Base-by-base conservation (phyloP, 2,888 invertebrate genomes). In the Prosopocoilus inquinatus region DNA sequence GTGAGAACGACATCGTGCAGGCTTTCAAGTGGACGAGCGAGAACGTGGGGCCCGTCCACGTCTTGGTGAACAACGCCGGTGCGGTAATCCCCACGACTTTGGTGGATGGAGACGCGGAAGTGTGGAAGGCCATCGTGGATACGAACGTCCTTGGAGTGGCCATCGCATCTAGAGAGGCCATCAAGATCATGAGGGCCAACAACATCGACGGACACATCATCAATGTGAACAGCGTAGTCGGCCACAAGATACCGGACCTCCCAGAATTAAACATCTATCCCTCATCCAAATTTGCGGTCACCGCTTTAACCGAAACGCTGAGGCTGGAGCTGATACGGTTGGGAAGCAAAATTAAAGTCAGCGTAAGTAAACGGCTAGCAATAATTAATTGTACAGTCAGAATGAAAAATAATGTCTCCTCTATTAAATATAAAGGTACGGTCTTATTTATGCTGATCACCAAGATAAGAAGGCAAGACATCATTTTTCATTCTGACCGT, bases 171-270 rank as follows among this genome's bases (percentile, higher is more conserved):
- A 66, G 66, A 50, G 70, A 71, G 59, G 70, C 70, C 1, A 60
- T 70, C 2, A 63, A 61, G 48, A 56, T 57, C 1, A 72, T 72
- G 72, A 59, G 55, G 28, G 53, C 62, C 16, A 58, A 67, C 38
- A 61, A 66, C 43, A 62, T 70, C 4, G 65, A 66, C 12, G 72
- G 72, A 0, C 70, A 72, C 45, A 67, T 72, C 15, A 64, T 72
- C 2, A 68, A 72, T 47, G 67, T 72, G 0, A 71, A 70, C 49
- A 70, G 70, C 44, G 55, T 69, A 20, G 58, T 64, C 4, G 72
- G 72, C 2, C 71, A 71, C 49, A 54, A 56, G 8, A 62, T 69
- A 3, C 53, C 63, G 5, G 43, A 61, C 33, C 50, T 67, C 35
- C 70, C 69, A 1, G 43, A 57, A 3, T 41, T 63, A 9, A 65